phyloP scores from a whole-genome alignment of 2,888 invertebrate species.

The Poecilus cupreus region DNA sequence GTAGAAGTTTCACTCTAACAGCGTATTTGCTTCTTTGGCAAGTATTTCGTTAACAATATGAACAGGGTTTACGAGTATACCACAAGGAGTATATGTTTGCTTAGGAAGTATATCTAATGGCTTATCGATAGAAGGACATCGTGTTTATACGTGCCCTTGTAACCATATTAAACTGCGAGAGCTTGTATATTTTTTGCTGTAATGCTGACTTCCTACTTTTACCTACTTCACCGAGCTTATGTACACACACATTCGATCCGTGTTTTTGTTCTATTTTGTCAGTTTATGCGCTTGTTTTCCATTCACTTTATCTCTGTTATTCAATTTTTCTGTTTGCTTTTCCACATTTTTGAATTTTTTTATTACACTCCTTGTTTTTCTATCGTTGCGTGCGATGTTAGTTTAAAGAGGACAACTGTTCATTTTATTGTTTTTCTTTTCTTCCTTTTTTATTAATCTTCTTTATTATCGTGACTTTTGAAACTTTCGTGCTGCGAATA shows the following conservation, averaged over 20 bases:
- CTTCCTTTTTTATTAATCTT: constrained; percentile 43
- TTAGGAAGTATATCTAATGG: constrained; percentile 20
- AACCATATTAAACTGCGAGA: constrained; percentile 43
- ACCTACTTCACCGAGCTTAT: constrained; percentile 32
- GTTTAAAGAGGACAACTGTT: constrained; percentile 55
- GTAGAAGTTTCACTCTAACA: background rate
- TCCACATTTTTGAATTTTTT: constrained; percentile 38
- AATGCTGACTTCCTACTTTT: constrained; percentile 24
- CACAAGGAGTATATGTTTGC: background rate
- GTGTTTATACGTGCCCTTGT: constrained; percentile 30
- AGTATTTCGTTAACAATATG: background rate
- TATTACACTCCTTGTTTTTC: constrained; percentile 19
- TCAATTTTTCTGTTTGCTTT: constrained; percentile 57
- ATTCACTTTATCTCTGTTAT: constrained; percentile 58
- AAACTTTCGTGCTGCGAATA: background rate
- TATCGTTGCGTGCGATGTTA: constrained; percentile 35
- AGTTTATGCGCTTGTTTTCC: constrained; percentile 57
- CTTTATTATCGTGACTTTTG: constrained; percentile 12
- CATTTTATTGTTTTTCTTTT: constrained; percentile 42
- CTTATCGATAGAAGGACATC: background rate
- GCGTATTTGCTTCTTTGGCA: background rate
- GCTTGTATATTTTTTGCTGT: constrained; percentile 33
- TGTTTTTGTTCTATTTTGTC: constrained; percentile 58
- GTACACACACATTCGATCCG: constrained; percentile 55
- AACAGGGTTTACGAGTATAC: no score